Conservation (phyloP, 2,888 invertebrate genomes). For the Cephalotes varians region DNA sequence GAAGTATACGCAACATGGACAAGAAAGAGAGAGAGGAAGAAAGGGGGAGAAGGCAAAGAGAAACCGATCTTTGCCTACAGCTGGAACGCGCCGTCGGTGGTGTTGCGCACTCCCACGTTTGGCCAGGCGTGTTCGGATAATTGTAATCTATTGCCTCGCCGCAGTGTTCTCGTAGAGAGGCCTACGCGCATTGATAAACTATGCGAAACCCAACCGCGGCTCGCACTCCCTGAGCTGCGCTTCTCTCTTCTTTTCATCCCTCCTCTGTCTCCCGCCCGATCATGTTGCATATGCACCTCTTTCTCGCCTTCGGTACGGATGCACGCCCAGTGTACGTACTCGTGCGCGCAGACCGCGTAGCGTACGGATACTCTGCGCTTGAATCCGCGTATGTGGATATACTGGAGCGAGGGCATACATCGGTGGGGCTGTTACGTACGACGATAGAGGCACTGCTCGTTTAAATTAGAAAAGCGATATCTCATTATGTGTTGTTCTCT, state of each 20-base stretch:
- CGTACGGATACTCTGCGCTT: conserved; percentile 12
- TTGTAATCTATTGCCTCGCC: conserved; percentile 84
- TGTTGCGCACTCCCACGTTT: conserved; percentile 79
- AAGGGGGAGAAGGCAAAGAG: conserved; percentile 54
- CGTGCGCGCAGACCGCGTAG: conserved; percentile 14
- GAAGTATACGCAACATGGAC: not conserved
- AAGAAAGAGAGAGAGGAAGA: conserved; percentile 51
- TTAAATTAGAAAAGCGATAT: conserved; percentile 73
- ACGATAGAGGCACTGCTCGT: conserved; percentile 31
- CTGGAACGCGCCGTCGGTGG: conserved; percentile 59
- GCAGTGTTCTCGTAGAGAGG: conserved; percentile 72
- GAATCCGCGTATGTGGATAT: conserved; percentile 17
- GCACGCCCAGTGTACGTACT: conserved; percentile 31
- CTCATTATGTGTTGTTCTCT: conserved; percentile 60
- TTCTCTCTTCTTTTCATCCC: conserved; percentile 26
- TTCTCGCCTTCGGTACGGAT: conserved; percentile 4
- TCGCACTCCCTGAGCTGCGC: conserved; percentile 42
- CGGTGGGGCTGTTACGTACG: conserved; percentile 12
- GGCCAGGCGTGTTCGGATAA: conserved; percentile 82
- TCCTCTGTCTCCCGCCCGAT: conserved; percentile 50
- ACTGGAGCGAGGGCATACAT: conserved; percentile 19
- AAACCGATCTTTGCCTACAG: conserved; percentile 57
- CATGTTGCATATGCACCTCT: not conserved
- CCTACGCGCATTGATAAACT: conserved; percentile 80
- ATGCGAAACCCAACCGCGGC: conserved; percentile 71